Conservation (phyloP, 2,797 vertebrate species). For the Anguilla marmorata region DNA sequence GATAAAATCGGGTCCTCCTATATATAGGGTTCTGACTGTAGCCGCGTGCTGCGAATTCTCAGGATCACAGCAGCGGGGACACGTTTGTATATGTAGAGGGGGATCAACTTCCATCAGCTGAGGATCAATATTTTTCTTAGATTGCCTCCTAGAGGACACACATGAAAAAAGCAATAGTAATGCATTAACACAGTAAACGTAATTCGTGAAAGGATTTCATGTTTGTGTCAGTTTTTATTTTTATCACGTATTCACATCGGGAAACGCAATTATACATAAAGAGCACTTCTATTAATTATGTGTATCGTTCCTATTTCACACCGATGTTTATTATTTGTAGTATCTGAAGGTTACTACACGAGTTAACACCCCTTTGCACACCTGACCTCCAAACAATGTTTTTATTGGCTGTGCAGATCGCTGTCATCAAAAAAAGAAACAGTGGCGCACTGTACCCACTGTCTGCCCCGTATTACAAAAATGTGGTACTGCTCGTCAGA, state of each 20-base stretch:
- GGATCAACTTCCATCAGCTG: neutral
- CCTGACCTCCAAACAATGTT: slow-evolving; percentile 37
- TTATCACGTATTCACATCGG: neutral
- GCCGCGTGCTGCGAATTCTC: neutral
- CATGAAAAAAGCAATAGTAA: neutral
- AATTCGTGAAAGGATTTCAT: too few species aligned
- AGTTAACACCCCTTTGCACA: slow-evolving; percentile 45
- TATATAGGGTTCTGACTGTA: neutral
- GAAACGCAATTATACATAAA: neutral
- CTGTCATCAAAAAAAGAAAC: slow-evolving; percentile 9
- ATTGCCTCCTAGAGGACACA: slow-evolving; percentile 20
- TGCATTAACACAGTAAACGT: too few species aligned
- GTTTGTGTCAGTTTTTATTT: too few species aligned
- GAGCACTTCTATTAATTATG: neutral
- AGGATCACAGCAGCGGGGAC: neutral
- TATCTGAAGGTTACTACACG: neutral
- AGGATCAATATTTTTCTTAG: neutral
- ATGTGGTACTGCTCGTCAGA: neutral
- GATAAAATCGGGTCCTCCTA: too few species aligned
- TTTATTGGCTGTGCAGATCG: slow-evolving; percentile 58
- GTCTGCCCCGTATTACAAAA: neutral
- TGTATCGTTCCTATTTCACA: neutral
- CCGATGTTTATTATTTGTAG: neutral
- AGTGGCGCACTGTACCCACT: slow-evolving; percentile 2
- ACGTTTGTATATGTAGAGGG: neutral